Base-by-base conservation (phyloP, 2,113 vertebrate species). In the Apistogramma diplotaenia region DNA sequence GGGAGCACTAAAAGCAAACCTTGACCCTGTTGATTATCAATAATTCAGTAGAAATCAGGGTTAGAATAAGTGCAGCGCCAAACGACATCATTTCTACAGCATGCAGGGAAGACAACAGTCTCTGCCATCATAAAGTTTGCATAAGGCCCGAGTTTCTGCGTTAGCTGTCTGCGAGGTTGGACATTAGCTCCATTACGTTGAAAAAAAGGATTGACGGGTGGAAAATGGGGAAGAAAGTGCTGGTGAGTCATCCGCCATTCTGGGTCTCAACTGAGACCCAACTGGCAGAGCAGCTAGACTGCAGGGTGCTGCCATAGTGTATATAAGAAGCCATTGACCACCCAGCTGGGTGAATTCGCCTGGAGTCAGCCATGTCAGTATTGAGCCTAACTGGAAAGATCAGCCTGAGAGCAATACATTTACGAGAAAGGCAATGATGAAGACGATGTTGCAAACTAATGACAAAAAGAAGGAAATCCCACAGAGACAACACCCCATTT, bases 11-110 rank as follows among this genome's bases (percentile, higher is more conserved):
- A 96, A 96, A 96, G 96, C 95, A 95, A 96, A 94, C 93, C 85
- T 90, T 92, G 90, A 95, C 91, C 95, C 93, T 95, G 94, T 96
- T 91, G 82, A 89, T 96, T 94, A 96, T 97, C 86, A 96, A 98
- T 97, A 96, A 97, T 97, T 96, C 95, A 98, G 91, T 73, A 93
- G 93, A 96, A 97, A 95, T 91, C 94, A 94, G 96, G 96, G 97
- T 98, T 96, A 96, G 94, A 95, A 93, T 91, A 94, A 97, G 97
- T 97, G 95, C 96, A 96, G 1, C 82, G 90, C 90, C 92, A 85
- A 94, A 92, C 33, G 81, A 92, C 94, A 94, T 95, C 91, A 95
- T 96, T 97, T 95, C 95, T 93, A 89, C 85, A 94, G 92, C 78
- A 85, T 91, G 94, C 73, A 10, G 53, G 91, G 90, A 93, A 81